These are phyloP conservation scores for Euplexia lucipara DNA, from an alignment of 2,888 invertebrate species.

Conservation along the genomic window DNA sequence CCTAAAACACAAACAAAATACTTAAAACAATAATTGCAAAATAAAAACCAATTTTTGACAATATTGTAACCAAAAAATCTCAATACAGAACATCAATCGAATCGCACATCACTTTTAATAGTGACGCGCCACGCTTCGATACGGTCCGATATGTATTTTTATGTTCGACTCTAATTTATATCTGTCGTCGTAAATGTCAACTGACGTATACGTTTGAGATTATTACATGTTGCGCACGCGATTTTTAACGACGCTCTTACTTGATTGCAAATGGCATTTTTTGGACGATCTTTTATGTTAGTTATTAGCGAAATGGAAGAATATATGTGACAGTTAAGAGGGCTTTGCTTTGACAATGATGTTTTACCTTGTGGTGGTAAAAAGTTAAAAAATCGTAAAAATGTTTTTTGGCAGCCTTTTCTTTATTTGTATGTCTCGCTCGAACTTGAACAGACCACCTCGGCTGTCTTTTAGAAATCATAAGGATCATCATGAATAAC, in stretches of 20 bases:
- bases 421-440: not conserved
- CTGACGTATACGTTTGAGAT: constrained; percentile 78
- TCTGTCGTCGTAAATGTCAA: constrained; percentile 87
- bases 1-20: not conserved
- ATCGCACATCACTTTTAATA: constrained; percentile 70
- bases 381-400: constrained; percentile 9
- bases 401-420: not conserved
- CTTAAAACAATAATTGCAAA: not conserved
- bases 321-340: constrained; percentile 34
- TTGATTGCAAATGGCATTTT: constrained; percentile 73
- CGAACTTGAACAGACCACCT: too few species aligned
- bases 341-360: constrained; percentile 21
- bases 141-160: constrained; percentile 83
- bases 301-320: constrained; percentile 56
- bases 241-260: constrained; percentile 85
- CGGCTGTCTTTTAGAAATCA: not conserved
- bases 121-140: constrained; percentile 86
- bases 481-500: too few species aligned
- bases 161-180: constrained; percentile 88
- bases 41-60: too few species aligned
- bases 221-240: constrained; percentile 84
- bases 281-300: constrained; percentile 40
- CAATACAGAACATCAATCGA: constrained; percentile 39
- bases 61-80: not conserved
- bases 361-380: not conserved